Conservation (phyloP, 1,140 invertebrate species). For the Hyles vespertilio region DNA sequence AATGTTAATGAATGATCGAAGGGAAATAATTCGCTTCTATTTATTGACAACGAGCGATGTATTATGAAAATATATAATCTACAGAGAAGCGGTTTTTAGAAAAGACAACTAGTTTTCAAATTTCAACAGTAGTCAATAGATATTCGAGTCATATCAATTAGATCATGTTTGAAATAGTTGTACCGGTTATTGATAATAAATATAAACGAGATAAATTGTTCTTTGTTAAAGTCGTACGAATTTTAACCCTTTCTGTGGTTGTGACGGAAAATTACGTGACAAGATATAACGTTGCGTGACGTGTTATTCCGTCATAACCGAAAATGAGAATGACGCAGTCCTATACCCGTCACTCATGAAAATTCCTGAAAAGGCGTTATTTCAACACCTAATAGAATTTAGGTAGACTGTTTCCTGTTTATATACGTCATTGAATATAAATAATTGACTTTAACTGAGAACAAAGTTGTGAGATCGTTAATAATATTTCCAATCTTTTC, state of each 20-base stretch:
- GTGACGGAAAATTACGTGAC: too few species aligned
- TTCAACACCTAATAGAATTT: too few species aligned
- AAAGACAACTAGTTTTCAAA: conserved; percentile 48
- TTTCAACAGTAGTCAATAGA: conserved; percentile 60
- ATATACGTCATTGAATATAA: too few species aligned
- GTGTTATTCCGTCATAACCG: too few species aligned
- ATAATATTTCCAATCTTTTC: too few species aligned
- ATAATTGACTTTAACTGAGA: too few species aligned
- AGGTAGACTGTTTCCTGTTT: too few species aligned
- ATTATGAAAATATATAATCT: conserved; percentile 8
- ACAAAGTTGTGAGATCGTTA: too few species aligned
- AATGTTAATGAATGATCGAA: conserved; percentile 21
- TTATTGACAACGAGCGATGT: conserved; percentile 20
- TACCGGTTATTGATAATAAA: conserved; percentile 12
- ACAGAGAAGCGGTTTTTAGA: conserved; percentile 27
- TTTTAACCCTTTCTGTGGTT: background rate
- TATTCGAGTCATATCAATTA: conserved; percentile 55
- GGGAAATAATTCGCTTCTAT: conserved; percentile 18
- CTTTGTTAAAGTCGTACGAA: conserved; percentile 1
- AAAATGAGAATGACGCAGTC: too few species aligned
- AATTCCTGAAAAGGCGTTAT: too few species aligned
- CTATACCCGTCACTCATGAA: too few species aligned
- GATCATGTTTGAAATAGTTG: conserved; percentile 24
- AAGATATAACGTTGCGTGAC: too few species aligned
- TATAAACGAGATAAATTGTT: background rate